Conservation (phyloP, 2,797 vertebrate genomes). For the Spheniscus humboldti region DNA sequence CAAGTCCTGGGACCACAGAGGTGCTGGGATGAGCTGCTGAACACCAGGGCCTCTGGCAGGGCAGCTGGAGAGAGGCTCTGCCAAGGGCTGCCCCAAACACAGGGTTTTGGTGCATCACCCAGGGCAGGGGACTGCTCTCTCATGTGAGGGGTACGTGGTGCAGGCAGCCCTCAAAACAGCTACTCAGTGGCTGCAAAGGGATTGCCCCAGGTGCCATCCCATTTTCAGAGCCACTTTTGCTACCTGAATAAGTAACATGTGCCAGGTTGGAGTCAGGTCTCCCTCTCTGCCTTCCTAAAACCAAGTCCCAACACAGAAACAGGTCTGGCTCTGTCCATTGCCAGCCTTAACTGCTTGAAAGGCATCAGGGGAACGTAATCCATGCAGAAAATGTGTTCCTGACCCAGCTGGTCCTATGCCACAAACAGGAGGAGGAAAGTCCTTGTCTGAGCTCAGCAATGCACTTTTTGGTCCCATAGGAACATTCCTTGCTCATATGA, state of each 20-base stretch:
- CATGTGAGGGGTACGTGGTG: rapidly evolving
- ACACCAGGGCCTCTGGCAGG: rapidly evolving
- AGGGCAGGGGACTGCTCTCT: not conserved
- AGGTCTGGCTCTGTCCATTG: not conserved
- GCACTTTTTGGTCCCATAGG: too few species aligned
- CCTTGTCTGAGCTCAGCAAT: not conserved
- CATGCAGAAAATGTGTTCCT: rapidly evolving
- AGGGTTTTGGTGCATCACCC: rapidly evolving
- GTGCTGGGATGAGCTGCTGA: not conserved
- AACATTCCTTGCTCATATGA: not conserved
- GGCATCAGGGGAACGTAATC: not conserved
- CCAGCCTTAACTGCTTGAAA: not conserved
- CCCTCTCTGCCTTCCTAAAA: not conserved
- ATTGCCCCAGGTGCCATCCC: not conserved
- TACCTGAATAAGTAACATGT: rapidly evolving
- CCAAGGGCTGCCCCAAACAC: not conserved
- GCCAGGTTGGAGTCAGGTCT: not conserved
- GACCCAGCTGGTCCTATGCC: not conserved
- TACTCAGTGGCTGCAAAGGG: not conserved
- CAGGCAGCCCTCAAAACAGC: not conserved
- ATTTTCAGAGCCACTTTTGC: not conserved
- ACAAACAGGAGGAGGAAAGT: not conserved
- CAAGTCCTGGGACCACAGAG: not conserved
- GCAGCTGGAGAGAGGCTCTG: not conserved
- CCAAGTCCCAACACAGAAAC: not conserved